A percentile compares a stretch with the other conserved stretches of the same genome.
phyloP scores from a whole-genome alignment of 2,113 vertebrate genomes.

The Cottus gobio region DNA sequence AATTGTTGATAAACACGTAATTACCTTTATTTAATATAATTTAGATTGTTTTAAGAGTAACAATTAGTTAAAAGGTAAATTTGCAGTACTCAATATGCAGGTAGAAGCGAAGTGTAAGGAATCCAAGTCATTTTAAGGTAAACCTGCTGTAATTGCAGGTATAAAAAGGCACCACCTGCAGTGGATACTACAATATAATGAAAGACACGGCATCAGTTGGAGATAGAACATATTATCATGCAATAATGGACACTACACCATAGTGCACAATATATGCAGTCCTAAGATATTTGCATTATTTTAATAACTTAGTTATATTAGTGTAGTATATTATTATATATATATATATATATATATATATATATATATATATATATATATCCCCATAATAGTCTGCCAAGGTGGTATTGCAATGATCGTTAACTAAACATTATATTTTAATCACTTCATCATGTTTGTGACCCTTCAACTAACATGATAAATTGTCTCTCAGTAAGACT shows the following conservation, averaged over 20 bases:
- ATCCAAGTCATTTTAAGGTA: neutral
- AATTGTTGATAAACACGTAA: neutral
- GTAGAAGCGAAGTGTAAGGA: neutral
- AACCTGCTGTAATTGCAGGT: neutral
- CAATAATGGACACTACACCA: neutral
- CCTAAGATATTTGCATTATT: neutral
- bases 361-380: no score
- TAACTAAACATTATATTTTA: constrained; percentile 66
- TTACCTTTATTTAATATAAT: neutral
- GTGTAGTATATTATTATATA: no score
- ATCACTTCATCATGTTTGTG: constrained; percentile 59
- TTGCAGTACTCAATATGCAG: neutral
- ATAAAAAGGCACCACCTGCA: neutral
- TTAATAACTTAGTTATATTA: neutral
- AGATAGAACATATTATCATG: neutral
- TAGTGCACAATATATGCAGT: neutral
- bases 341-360: no score
- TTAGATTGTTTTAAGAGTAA: neutral
- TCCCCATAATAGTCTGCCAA: neutral
- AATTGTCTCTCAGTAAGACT: constrained; percentile 47
- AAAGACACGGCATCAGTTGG: neutral
- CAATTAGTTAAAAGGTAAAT: neutral
- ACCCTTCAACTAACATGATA: constrained; percentile 59
- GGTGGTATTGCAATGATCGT: constrained; percentile 45
- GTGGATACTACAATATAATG: neutral